Base-by-base conservation (phyloP, 2,888 invertebrate genomes). In the Norana najaformis region DNA sequence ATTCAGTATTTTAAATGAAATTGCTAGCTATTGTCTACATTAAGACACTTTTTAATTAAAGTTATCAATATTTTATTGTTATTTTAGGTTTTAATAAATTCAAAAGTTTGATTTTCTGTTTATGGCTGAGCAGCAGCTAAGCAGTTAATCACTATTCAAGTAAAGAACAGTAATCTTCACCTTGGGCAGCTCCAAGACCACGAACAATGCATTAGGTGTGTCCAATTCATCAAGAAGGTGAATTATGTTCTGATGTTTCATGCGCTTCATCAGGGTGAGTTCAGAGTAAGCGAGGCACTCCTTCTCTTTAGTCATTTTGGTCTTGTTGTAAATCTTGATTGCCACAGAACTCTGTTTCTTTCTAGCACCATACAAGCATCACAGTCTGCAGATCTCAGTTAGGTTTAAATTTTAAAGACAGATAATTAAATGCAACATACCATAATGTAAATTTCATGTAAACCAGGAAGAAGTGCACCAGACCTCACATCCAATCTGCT, bases 291-390 rank as follows among this genome's bases (percentile, higher is more conserved):
- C 96, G 96, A 97, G 96, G 91, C 96, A 96, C 93, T 96, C 96
- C 95, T 94, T 92, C 4, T 98, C 98, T 95, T 97, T 97, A 95
- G 98, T 98, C 85, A 85, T 85, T 37, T 98, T 98, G 91, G 97
- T 97, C 95, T 98, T 99, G 95, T 98, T 98, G 93, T 99, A 98
- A 91, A 99, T 97, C 96, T 99, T 99, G 93, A 99, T 96, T 38
- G 99, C 99, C 53, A 88, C 90, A 36, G 69, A 37, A 1, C 36
- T 53, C 69, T 90, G 90, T 35, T n/a, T 89, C 23, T 82, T 36
- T 83, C 91, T 91, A 36, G 23, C 36, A 89, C 16, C 47, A 89
- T 20, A 36, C 35, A 85, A 13, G 8, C n/a, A 69, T 69, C n/a
- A n/a, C n/a, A n/a, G n/a, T n/a, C n/a, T n/a, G n/a, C n/a, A 69